Evolutionary conservation across 2,113 vertebrate genomes (phyloP), one percentile per base, ranked within the genome.

Genomic region (Trematocara macrostoma): DNA sequence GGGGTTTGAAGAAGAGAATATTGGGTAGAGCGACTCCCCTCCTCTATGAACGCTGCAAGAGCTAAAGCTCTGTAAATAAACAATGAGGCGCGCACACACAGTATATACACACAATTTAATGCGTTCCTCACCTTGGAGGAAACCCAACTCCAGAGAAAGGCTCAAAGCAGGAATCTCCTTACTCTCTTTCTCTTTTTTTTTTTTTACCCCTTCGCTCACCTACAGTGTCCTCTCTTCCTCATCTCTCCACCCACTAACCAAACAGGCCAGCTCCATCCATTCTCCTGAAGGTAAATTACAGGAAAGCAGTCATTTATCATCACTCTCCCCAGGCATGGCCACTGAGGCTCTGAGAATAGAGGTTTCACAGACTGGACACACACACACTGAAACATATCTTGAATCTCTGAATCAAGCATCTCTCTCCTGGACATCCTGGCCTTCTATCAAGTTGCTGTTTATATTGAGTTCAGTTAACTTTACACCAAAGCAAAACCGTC

Each of bases 1-100:
- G 59, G 59, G 31, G 59, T 64, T 64, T 64, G 59, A 64, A 64
- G 31, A 64, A 64, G 10, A 64, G 59, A 15, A 52, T 26, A 34
- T 40, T n/a, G 53, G 59, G 26, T 40, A 83, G 64, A 83, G 83
- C 4, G 2, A 78, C 53, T 86, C 83, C 87, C 56, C 78, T 84
- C 81, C 42, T 84, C 57, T 79, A 82, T 80, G 84, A 87, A 82
- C 71, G 40, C 78, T 86, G 84, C 85, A 78, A 84, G 86, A 88
- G 76, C 88, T 82, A 78, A 89, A 92, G 85, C 79, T 94, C 90
- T 92, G 93, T 92, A 94, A 94, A 96, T 94, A 95, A 94, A 95
- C 91, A 93, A 26, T 52, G 78, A 86, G 79, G 23, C 12, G 53
- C 53, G 31, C 86, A 61, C 67, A 38, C 69, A 51, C 57, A 83